phyloP scores from a whole-genome alignment of 2,888 invertebrate species.

The Dastarcus helophoroides region DNA sequence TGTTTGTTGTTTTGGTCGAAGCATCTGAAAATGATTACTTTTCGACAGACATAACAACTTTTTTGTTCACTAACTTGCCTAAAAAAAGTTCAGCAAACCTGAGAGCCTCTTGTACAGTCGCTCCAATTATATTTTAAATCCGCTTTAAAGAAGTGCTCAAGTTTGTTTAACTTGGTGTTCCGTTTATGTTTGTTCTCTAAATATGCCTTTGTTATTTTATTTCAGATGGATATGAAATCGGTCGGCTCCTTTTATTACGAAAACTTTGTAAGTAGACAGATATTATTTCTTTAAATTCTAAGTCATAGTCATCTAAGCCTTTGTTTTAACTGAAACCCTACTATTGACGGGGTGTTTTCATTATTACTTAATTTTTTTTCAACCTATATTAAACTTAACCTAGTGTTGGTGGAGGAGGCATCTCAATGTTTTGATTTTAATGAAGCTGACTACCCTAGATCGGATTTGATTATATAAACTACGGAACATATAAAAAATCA shows the following conservation, averaged over 20 bases:
- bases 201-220: conserved; percentile 31
- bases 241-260: conserved; percentile 93
- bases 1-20: conserved; percentile 13
- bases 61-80: conserved; percentile 15
- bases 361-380: no score
- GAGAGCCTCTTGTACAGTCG: conserved; percentile 4
- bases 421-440: no score
- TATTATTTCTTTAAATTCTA: no score
- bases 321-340: conserved; percentile 1
- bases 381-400: no score
- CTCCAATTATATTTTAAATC: conserved; percentile 5
- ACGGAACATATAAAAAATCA: no score
- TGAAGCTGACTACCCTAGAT: no score
- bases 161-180: conserved; percentile 10
- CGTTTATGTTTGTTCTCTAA: conserved; percentile 16
- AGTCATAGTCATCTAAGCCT: no score
- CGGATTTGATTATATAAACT: no score
- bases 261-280: conserved; percentile 90
- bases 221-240: conserved; percentile 94
- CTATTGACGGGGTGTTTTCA: no score
- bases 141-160: conserved; percentile 15
- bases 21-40: conserved; percentile 6
- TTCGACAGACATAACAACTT: conserved; percentile 12
- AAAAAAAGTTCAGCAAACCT: conserved; percentile 12
- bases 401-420: no score